Evolutionary conservation across 2,797 vertebrate genomes (phyloP).

Genomic region (Thaleichthys pacificus): DNA sequence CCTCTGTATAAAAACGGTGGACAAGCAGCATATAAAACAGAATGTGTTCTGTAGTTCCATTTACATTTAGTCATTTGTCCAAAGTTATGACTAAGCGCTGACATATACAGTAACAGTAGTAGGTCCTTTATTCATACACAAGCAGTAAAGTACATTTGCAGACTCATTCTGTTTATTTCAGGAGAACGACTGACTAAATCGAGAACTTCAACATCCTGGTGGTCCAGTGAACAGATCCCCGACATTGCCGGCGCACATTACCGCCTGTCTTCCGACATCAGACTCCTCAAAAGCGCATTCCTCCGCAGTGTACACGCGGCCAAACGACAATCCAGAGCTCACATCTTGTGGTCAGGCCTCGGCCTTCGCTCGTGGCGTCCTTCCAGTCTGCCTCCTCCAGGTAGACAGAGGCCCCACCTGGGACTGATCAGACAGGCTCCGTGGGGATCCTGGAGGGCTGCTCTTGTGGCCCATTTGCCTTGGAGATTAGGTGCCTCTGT

Average conservation of each 20-base stretch:
- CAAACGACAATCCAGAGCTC: slow-evolving; percentile 15
- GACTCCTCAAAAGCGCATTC: neutral
- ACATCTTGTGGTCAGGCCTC: slow-evolving; percentile 20
- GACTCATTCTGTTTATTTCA: too few species aligned
- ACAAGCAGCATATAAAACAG: too few species aligned
- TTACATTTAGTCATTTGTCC: too few species aligned
- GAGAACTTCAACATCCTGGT: neutral
- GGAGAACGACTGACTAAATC: too few species aligned
- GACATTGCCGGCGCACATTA: neutral
- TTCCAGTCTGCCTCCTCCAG: slow-evolving; percentile 33
- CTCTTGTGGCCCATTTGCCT: slow-evolving; percentile 34
- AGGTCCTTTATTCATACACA: too few species aligned
- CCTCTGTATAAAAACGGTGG: too few species aligned
- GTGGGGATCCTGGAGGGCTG: slow-evolving; percentile 24
- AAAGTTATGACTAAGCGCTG: too few species aligned
- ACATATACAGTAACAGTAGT: too few species aligned
- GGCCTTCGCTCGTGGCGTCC: slow-evolving; percentile 10
- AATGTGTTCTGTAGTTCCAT: too few species aligned
- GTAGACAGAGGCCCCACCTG: slow-evolving; percentile 45
- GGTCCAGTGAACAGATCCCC: neutral
- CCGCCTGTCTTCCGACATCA: neutral
- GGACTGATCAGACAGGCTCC: slow-evolving; percentile 55
- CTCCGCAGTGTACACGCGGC: neutral
- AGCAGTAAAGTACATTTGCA: too few species aligned
- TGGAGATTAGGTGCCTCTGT: slow-evolving; percentile 65